These are phyloP conservation scores for Pseudochirops cupreus DNA, from an alignment of 2,797 vertebrate genomes.

Conservation along the genomic window DNA sequence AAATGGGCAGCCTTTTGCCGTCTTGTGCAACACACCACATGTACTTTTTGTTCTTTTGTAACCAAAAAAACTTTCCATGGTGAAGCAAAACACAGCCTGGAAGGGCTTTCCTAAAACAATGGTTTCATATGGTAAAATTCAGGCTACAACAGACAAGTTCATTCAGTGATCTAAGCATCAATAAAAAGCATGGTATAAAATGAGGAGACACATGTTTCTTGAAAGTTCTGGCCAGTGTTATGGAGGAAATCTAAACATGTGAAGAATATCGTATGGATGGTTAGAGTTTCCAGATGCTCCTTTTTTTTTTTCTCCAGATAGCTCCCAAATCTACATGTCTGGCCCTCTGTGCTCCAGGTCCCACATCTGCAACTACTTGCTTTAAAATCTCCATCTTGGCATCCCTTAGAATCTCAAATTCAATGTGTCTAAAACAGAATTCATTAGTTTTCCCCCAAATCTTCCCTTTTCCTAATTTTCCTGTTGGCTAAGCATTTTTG, in stretches of 20 bases:
- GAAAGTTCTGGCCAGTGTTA: not conserved
- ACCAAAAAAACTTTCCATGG: not conserved
- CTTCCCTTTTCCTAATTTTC: not conserved
- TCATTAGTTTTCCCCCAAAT: not conserved
- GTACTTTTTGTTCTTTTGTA: not conserved
- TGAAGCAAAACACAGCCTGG: not conserved
- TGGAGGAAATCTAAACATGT: not conserved
- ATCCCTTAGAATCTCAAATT: not conserved
- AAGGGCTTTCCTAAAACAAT: not conserved
- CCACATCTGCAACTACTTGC: not conserved
- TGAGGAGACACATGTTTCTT: not conserved
- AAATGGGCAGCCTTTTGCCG: not conserved
- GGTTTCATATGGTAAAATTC: not conserved
- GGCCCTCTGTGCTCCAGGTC: not conserved
- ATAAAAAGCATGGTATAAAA: not conserved
- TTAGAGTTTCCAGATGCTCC: not conserved
- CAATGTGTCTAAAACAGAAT: not conserved
- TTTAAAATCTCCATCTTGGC: not conserved
- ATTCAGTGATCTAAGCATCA: not conserved
- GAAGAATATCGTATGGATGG: not conserved
- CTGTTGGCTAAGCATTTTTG: not conserved
- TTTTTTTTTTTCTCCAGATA: not conserved
- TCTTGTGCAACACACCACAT: not conserved
- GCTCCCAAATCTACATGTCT: not conserved
- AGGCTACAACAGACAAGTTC: not conserved